Evolutionary conservation across 2,113 vertebrate genomes (phyloP), one percentile per base, ranked within the genome.

Genomic region (Toxotes chatareus): DNA sequence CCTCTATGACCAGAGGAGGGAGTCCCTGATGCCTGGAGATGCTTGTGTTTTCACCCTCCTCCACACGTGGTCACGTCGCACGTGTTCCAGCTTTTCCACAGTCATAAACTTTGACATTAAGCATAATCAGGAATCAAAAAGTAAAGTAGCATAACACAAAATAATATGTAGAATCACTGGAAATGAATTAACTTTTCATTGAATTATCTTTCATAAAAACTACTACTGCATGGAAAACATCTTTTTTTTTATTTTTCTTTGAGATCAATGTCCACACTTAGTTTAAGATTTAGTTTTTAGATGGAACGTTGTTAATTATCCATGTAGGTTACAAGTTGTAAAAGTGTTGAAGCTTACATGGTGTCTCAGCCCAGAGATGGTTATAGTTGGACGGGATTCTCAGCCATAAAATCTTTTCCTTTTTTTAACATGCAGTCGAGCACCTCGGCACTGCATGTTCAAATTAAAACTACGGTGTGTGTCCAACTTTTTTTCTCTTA

Each of bases 1-100:
- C 8, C 44, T 2, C 2, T 77, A 76, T 87, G 74, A 79, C 93
- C 93, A 93, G 91, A 80, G 90, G 94, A 90, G 93, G 93, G 93
- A 90, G 91, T 93, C 88, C 78, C 80, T 80, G 53, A 42, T 42
- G 64, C 62, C 69, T 23, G 62, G 42, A 82, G 21, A 70, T 0
- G 42, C 12, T 14, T 9, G 13, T 44, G 64, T 42, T 10, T 79
- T 65, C 59, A 44, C 44, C 7, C 53, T 44, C 64, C 11, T 8
- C 21, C 60, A 19, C 51, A 40, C 55, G 6, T 5, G 3, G 14
- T n/a, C 42, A 31, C 60, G 9, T 42, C 74, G 4, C 49, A 11
- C n/a, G 36, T 49, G 46, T 55, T 76, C 65, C 36, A 56, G 40
- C 12, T 59, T 8, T 0, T 21, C 47, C 72, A 56, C 55, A 19